A percentile compares a stretch with the other conserved stretches of the same genome.
Evolutionary conservation across 2,888 invertebrate species (phyloP).

Genomic region (Melanophora roralis): DNA sequence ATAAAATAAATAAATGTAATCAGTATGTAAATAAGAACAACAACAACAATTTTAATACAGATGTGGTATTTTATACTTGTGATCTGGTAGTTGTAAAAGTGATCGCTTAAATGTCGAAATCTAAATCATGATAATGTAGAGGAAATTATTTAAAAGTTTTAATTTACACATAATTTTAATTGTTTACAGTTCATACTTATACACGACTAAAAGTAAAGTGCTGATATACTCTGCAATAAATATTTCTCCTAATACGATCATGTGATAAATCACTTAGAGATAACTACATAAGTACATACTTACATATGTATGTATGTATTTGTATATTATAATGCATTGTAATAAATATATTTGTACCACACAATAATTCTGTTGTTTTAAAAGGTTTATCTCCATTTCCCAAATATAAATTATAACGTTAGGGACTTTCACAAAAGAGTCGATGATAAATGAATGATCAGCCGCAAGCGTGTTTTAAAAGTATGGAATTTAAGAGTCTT

Average conservation of each 20-base stretch:
- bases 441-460: no score
- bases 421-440: no score
- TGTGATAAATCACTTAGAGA: no score
- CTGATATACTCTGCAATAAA: not conserved
- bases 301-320: no score
- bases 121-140: slow-evolving; percentile 9
- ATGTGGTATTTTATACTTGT: slow-evolving; percentile 31
- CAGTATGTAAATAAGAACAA: not conserved
- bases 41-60: slow-evolving; percentile 17
- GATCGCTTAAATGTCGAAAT: slow-evolving; percentile 9
- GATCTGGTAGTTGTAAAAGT: not conserved
- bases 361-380: no score
- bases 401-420: no score
- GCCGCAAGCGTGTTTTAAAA: no score
- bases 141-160: slow-evolving; percentile 10
- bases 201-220: not conserved
- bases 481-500: no score
- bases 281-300: no score
- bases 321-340: no score
- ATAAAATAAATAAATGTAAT: not conserved
- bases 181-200: not conserved
- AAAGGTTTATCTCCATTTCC: no score
- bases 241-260: not conserved
- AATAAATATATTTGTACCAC: no score
- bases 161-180: slow-evolving; percentile 27